Evolutionary conservation across 2,797 vertebrate species (phyloP).

Genomic region (Macropodus opercularis): DNA sequence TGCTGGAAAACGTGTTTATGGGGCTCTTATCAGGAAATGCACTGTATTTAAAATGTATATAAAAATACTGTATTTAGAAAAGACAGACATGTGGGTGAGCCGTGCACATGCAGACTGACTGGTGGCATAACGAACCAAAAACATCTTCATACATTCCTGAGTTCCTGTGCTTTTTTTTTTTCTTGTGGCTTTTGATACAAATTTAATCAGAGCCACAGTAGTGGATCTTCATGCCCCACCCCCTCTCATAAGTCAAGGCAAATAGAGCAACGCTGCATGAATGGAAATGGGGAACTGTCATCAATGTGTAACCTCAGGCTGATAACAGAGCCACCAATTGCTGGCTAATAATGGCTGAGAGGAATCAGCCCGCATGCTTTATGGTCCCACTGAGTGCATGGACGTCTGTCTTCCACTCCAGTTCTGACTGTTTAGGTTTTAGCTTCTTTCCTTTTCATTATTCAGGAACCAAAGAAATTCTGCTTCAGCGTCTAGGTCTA

Average conservation of each 20-base stretch:
- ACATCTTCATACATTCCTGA: not conserved
- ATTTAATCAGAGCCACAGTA: not conserved
- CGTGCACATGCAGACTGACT: too few species aligned
- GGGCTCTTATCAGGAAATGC: not conserved
- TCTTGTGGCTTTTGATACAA: too few species aligned
- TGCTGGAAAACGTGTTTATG: not conserved
- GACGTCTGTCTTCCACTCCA: not conserved
- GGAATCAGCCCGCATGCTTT: constrained; percentile 35
- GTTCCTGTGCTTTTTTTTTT: not conserved
- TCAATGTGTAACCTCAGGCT: constrained; percentile 79
- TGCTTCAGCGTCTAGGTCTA: not conserved
- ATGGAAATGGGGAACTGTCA: constrained; percentile 70
- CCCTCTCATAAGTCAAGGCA: constrained; percentile 36
- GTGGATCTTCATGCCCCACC: constrained; percentile 32
- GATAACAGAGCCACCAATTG: constrained; percentile 70
- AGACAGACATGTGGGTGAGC: too few species aligned
- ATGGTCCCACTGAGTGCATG: constrained; percentile 30
- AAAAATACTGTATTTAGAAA: too few species aligned
- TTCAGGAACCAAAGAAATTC: not conserved
- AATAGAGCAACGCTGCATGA: constrained; percentile 61
- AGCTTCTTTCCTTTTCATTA: too few species aligned
- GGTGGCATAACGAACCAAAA: not conserved
- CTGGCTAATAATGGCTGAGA: constrained; percentile 68
- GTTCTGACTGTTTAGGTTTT: too few species aligned
- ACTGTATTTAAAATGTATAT: too few species aligned